Conservation (phyloP, 2,797 vertebrate genomes). For the Girardinus metallicus region DNA sequence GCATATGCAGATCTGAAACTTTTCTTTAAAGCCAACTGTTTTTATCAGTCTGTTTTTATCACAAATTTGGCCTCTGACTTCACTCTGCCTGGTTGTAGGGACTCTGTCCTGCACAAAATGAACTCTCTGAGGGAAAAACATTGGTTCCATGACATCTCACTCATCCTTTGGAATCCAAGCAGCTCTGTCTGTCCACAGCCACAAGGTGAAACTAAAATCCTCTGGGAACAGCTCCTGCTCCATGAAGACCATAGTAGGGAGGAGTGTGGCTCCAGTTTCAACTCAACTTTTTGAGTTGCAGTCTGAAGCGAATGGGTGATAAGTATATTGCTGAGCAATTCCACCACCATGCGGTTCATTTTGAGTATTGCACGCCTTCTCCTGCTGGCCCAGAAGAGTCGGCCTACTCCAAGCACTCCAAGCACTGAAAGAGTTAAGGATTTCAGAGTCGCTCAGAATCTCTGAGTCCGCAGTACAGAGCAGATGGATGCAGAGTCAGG, state of each 20-base stretch:
- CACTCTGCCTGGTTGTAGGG: too few relatives aligned
- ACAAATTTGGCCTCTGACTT: background rate
- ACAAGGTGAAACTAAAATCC: too few relatives aligned
- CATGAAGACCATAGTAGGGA: too few relatives aligned
- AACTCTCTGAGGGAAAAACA: too few relatives aligned
- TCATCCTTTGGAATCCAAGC: too few relatives aligned
- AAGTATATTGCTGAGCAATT: background rate
- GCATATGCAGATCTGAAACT: background rate
- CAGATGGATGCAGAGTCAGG: background rate
- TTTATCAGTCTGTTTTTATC: background rate
- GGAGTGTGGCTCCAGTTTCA: background rate
- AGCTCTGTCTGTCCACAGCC: too few relatives aligned
- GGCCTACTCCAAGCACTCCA: background rate
- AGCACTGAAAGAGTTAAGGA: conserved; percentile 46
- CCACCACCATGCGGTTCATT: conserved; percentile 11
- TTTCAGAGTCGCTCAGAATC: conserved; percentile 4
- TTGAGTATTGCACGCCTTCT: background rate
- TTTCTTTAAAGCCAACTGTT: background rate
- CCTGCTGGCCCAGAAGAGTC: background rate
- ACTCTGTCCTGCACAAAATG: too few relatives aligned
- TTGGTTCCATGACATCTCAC: too few relatives aligned
- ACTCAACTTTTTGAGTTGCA: background rate
- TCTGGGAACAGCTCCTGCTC: too few relatives aligned
- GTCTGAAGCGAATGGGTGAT: background rate
- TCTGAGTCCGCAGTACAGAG: conserved; percentile 35